phyloP scores from a whole-genome alignment of 1,140 invertebrate genomes.

The Papilio polytes region DNA sequence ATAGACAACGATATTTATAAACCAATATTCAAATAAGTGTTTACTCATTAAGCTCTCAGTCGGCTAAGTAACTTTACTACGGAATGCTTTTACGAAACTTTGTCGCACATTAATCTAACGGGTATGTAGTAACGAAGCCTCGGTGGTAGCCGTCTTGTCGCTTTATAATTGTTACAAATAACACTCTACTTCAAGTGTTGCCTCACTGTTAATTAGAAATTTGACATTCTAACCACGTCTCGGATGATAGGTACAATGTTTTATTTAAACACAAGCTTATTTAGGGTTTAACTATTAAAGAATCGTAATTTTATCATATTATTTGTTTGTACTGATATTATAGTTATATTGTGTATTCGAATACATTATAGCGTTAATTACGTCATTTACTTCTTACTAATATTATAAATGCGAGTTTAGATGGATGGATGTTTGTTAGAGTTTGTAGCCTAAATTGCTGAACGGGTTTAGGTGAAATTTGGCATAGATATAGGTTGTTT shows the following conservation, averaged over 20 bases:
- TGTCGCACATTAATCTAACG: conserved; percentile 35
- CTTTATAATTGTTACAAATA: conserved; percentile 34
- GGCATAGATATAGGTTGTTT: too few species aligned
- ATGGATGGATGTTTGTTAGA: too few species aligned
- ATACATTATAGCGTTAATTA: too few species aligned
- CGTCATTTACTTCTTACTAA: too few species aligned
- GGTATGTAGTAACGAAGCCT: conserved; percentile 14
- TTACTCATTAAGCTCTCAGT: conserved; percentile 34
- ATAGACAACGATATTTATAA: neutral
- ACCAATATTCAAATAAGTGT: conserved; percentile 36
- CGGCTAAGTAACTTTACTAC: conserved; percentile 31
- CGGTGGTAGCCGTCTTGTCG: conserved; percentile 9
- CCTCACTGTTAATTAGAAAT: neutral
- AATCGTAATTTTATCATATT: too few species aligned
- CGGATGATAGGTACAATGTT: neutral
- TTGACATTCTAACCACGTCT: neutral
- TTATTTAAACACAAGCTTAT: neutral
- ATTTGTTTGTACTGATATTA: too few species aligned
- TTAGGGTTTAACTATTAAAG: neutral
- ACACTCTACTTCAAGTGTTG: neutral
- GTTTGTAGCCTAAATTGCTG: too few species aligned
- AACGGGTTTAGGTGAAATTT: too few species aligned
- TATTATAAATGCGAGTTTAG: too few species aligned
- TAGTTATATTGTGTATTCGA: too few species aligned
- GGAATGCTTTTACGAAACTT: conserved; percentile 40